Percentiles rank a stretch among this genome's conserved stretches.
phyloP scores from a whole-genome alignment of 2,113 vertebrate genomes.

The Alaudala cheleensis region DNA sequence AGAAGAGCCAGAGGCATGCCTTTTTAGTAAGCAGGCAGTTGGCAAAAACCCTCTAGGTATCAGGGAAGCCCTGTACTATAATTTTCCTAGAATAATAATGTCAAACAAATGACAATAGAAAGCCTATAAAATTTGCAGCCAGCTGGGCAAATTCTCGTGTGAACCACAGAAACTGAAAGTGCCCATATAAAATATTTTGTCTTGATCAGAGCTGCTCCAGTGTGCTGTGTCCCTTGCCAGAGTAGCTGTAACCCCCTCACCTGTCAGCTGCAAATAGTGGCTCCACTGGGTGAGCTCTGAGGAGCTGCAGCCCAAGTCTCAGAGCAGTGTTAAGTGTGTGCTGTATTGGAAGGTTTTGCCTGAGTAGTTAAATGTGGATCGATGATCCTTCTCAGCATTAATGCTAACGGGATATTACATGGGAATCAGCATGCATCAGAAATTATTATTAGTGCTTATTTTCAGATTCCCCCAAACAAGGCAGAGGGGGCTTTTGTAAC shows the following conservation, averaged over 20 bases:
- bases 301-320: background rate
- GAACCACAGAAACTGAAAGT: background rate
- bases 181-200: background rate
- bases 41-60: conserved; percentile 36
- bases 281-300: background rate
- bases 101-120: conserved; percentile 52
- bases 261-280: background rate
- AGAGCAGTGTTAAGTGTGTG: background rate
- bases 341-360: background rate
- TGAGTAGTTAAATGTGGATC: background rate
- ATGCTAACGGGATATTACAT: background rate
- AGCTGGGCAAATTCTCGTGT: conserved; percentile 49
- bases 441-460: background rate
- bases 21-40: conserved; percentile 42
- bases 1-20: conserved; percentile 33
- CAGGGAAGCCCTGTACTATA: conserved; percentile 5
- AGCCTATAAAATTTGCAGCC: conserved; percentile 50
- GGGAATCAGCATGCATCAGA: background rate
- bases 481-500: background rate
- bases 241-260: background rate
- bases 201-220: conserved; percentile 4
- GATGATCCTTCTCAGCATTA: background rate
- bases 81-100: conserved; percentile 53
- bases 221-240: background rate
- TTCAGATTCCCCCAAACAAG: background rate